phyloP scores from a whole-genome alignment of 2,113 vertebrate species.

The Notiomystis cincta region DNA sequence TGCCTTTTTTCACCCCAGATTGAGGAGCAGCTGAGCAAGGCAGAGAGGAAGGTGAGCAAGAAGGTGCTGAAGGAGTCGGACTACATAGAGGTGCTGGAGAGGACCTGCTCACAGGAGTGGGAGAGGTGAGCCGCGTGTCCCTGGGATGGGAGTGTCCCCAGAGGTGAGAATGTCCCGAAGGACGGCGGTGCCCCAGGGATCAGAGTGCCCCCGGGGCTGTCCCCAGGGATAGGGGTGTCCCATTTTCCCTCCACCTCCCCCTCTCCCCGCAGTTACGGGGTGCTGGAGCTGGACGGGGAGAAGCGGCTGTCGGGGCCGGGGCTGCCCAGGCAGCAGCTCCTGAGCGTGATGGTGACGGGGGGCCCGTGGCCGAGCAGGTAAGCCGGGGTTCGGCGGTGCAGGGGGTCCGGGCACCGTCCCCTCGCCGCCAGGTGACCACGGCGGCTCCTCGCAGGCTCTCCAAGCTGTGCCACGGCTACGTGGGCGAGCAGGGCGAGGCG shows the following conservation, averaged over 20 bases:
- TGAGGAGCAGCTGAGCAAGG: constrained; percentile 15
- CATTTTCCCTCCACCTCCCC: not conserved
- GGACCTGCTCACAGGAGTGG: constrained; percentile 25
- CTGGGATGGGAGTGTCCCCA: not conserved
- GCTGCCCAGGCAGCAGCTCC: not conserved
- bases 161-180: too few species aligned
- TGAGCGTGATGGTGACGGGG: constrained; percentile 18
- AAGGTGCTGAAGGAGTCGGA: not conserved
- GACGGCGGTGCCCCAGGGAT: too few species aligned
- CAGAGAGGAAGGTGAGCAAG: not conserved
- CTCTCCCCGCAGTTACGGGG: not conserved
- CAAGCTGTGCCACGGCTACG: constrained; percentile 42
- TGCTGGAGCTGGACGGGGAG: constrained; percentile 22
- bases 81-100: constrained; percentile 34
- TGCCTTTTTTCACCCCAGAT: not conserved
- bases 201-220: too few species aligned
- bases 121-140: not conserved
- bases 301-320: constrained; percentile 29
- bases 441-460: not conserved
- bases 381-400: fast-evolving
- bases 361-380: constrained; percentile 21
- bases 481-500: constrained; percentile 21
- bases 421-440: fast-evolving
- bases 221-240: not conserved
- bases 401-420: fast-evolving